These are phyloP conservation scores for Apodemia zela DNA, from an alignment of 2,888 invertebrate genomes.

Conservation along the genomic window DNA sequence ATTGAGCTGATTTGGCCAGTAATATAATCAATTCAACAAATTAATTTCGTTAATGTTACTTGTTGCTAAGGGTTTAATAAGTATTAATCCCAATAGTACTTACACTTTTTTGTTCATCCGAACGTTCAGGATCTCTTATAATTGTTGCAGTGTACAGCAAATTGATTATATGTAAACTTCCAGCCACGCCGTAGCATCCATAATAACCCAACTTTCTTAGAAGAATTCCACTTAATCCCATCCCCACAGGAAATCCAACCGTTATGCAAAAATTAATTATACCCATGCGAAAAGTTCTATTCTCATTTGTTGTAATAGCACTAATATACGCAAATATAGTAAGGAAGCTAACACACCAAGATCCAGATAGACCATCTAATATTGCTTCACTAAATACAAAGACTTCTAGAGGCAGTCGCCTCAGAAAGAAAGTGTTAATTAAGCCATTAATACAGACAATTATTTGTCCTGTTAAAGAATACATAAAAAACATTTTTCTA, in stretches of 20 bases:
- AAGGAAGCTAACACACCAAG: constrained; percentile 8
- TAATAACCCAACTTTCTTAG: constrained; percentile 6
- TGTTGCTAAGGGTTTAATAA: background rate
- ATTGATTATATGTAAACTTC: background rate
- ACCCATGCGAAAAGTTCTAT: constrained; percentile 15
- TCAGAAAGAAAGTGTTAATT: constrained; percentile 16
- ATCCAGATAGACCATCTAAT: constrained; percentile 10
- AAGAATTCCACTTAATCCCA: constrained; percentile 2
- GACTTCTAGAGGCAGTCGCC: constrained; percentile 6
- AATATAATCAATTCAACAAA: no score
- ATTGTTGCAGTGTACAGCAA: background rate
- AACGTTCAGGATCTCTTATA: background rate
- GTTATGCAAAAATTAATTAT: constrained; percentile 9
- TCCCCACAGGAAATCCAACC: constrained; percentile 1
- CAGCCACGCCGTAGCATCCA: constrained; percentile 1
- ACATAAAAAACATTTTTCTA: constrained; percentile 5
- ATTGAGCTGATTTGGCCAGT: no score
- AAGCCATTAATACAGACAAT: constrained; percentile 1
- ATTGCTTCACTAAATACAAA: constrained; percentile 12
- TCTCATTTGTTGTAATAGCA: background rate
- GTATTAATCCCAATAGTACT: background rate
- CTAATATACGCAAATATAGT: constrained; percentile 6
- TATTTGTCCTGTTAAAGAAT: constrained; percentile 16
- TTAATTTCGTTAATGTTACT: no score
- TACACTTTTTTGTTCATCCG: constrained; percentile 6